Evolutionary conservation across 2,113 vertebrate species (phyloP).

Genomic region (Uria lomvia): DNA sequence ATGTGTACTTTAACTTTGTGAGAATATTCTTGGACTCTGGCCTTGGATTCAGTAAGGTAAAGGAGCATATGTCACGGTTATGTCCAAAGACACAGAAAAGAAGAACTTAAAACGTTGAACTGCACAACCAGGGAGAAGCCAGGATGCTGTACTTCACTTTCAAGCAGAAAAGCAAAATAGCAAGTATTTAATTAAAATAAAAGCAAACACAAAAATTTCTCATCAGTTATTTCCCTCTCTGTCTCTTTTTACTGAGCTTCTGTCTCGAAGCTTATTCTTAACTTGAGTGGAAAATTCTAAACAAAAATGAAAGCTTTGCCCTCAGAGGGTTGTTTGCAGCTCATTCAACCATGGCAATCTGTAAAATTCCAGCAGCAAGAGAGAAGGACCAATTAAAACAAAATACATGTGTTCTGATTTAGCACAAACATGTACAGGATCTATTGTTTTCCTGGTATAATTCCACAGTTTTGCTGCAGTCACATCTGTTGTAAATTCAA

Average conservation of each 20-base stretch:
- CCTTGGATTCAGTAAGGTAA: not conserved
- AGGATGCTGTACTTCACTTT: not conserved
- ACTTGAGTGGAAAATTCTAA: constrained; percentile 17
- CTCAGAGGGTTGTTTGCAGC: not conserved
- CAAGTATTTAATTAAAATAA: not conserved
- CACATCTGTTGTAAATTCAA: not conserved
- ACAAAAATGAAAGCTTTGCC: constrained; percentile 8
- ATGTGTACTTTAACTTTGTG: not conserved
- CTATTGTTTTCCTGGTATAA: not conserved
- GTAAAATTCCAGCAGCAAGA: not conserved
- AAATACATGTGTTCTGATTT: not conserved
- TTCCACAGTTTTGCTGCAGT: not conserved
- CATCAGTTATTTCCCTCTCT: not conserved
- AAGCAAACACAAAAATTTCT: not conserved
- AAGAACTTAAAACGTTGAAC: not conserved
- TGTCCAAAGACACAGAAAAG: not conserved
- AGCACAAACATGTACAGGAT: not conserved
- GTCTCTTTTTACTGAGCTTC: not conserved
- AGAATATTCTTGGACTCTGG: not conserved
- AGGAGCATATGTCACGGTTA: not conserved
- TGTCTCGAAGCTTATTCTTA: not conserved
- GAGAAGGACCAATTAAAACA: constrained; percentile 13
- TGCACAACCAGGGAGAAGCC: not conserved
- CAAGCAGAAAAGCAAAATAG: not conserved
- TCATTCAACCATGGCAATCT: not conserved